These are phyloP conservation scores for Mus spicilegus DNA, from an alignment of 2,113 vertebrate species.

Conservation along the genomic window DNA sequence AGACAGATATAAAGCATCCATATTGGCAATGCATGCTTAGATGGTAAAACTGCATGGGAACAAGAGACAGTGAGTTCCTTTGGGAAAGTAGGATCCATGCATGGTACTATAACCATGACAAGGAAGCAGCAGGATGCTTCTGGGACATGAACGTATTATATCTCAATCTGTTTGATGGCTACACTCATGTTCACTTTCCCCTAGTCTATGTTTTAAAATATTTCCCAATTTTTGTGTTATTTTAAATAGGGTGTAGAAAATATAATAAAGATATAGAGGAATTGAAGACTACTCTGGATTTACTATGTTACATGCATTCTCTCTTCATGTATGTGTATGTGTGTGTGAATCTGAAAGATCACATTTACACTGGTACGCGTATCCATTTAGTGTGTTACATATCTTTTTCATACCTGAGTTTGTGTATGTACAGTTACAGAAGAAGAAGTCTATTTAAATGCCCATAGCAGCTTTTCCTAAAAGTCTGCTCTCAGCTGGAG, in stretches of 20 bases:
- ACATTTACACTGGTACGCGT: neutral
- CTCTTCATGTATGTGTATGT: neutral
- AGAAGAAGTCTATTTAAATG: neutral
- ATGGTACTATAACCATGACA: neutral
- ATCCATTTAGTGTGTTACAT: neutral
- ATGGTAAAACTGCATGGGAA: neutral
- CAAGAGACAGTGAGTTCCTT: neutral
- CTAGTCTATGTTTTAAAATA: neutral
- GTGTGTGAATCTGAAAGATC: neutral
- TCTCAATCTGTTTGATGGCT: neutral
- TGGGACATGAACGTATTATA: neutral
- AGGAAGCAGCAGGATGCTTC: neutral
- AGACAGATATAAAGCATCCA: neutral
- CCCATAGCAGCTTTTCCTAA: neutral
- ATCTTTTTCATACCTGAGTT: neutral
- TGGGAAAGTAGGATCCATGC: neutral
- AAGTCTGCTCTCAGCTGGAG: neutral
- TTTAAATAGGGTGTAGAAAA: slow-evolving; percentile 38
- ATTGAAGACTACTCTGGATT: neutral
- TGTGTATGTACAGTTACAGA: neutral
- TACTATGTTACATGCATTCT: neutral
- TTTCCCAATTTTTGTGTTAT: neutral
- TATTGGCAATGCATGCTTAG: neutral
- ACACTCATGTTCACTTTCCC: neutral
- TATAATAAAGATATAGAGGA: neutral